Evolutionary conservation across 2,888 invertebrate genomes (phyloP).

Genomic region (Tenthredo distinguenda): DNA sequence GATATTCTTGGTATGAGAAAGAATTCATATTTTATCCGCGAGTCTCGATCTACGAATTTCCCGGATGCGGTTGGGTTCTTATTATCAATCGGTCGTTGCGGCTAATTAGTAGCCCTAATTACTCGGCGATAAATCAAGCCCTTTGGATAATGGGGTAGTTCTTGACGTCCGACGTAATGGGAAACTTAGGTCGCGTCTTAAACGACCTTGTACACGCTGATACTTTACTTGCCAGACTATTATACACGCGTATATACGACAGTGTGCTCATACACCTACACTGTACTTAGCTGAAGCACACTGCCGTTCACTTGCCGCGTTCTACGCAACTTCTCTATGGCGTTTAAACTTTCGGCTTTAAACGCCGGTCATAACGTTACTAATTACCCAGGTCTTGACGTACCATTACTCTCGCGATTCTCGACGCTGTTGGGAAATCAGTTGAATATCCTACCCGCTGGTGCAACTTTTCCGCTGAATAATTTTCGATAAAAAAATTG

Average conservation of each 20-base stretch:
- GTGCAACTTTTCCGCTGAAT: background rate
- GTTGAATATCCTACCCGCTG: background rate
- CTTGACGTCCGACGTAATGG: constrained; percentile 56
- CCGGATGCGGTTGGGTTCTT: constrained; percentile 58
- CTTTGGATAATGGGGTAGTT: constrained; percentile 64
- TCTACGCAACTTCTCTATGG: constrained; percentile 11
- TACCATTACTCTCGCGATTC: constrained; percentile 40
- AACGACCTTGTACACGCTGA: constrained; percentile 34
- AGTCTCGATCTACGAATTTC: background rate
- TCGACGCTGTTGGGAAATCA: background rate
- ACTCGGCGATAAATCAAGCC: constrained; percentile 67
- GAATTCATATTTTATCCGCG: background rate
- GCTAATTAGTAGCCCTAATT: constrained; percentile 69
- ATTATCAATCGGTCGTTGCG: constrained; percentile 69
- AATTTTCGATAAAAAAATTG: background rate
- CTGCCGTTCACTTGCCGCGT: background rate
- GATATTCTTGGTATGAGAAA: background rate
- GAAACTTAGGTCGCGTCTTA: constrained; percentile 56
- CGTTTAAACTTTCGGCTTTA: constrained; percentile 43
- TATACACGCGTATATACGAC: background rate
- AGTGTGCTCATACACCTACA: background rate
- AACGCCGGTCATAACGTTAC: constrained; percentile 22
- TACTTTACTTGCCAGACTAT: constrained; percentile 31
- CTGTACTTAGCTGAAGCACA: constrained; percentile 13
- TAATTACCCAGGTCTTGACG: constrained; percentile 41